phyloP scores from a whole-genome alignment of 2,797 vertebrate species.

The Alfaro cultratus region DNA sequence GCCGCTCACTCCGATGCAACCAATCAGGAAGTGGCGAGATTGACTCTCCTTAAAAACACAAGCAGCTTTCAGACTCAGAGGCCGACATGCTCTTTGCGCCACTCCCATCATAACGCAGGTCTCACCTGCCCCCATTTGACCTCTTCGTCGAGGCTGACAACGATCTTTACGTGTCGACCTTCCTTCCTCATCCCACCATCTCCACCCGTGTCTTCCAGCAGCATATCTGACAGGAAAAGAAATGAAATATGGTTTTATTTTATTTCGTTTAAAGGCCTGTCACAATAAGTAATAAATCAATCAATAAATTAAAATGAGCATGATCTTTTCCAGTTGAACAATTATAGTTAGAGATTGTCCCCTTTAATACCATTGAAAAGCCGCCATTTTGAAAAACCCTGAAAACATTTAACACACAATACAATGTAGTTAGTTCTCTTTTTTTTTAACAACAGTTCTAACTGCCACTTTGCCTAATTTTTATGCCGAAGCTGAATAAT shows the following conservation, averaged over 20 bases:
- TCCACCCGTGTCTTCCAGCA: constrained; percentile 88
- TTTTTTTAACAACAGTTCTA: no score
- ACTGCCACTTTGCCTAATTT: no score
- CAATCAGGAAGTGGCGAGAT: constrained; percentile 89
- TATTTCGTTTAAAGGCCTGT: neutral
- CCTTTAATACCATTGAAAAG: no score
- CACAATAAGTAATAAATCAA: no score
- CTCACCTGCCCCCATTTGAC: constrained; percentile 91
- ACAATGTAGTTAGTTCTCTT: no score
- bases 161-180: constrained; percentile 92
- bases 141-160: constrained; percentile 90
- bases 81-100: neutral
- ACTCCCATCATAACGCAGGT: neutral
- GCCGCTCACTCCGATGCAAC: constrained; percentile 96
- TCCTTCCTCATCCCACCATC: constrained; percentile 92
- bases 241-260: neutral
- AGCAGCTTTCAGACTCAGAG: neutral
- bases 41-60: constrained; percentile 81
- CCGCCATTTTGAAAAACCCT: no score
- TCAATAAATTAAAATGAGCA: no score
- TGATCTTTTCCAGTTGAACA: no score
- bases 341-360: no score
- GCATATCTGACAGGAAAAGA: constrained; percentile 86
- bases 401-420: no score
- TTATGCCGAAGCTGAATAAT: no score